These are phyloP conservation scores for Hirtodrosophila alboralis DNA, from an alignment of 2,888 invertebrate genomes.

Conservation along the genomic window DNA sequence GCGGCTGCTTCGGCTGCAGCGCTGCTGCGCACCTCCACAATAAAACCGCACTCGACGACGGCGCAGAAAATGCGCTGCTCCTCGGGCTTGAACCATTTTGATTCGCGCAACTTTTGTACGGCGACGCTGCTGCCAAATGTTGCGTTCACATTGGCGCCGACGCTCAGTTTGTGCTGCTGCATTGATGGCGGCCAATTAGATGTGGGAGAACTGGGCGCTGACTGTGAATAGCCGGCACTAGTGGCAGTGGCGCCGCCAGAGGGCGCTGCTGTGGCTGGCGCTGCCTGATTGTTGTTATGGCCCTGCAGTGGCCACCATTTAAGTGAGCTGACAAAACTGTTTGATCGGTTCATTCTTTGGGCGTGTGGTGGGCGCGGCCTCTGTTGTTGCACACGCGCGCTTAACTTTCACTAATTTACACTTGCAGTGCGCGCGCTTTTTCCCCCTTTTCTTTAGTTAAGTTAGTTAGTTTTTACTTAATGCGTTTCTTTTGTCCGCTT, in stretches of 20 bases:
- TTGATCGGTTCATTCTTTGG: slow-evolving; percentile 82
- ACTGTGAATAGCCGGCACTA: slow-evolving; percentile 62
- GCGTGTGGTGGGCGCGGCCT: slow-evolving; percentile 31
- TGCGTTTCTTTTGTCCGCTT: slow-evolving; percentile 30
- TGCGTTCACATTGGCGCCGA: slow-evolving; percentile 49
- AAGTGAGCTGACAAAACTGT: slow-evolving; percentile 83
- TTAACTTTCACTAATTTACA: slow-evolving; percentile 59
- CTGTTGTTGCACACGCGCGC: slow-evolving; percentile 51
- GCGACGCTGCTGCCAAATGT: slow-evolving; percentile 85
- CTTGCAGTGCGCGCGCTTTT: slow-evolving; percentile 44
- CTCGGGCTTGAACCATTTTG: slow-evolving; percentile 90
- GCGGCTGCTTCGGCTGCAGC: slow-evolving; percentile 79
- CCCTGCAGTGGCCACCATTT: slow-evolving; percentile 84
- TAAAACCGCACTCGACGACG: slow-evolving; percentile 89
- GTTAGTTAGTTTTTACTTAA: slow-evolving; percentile 14
- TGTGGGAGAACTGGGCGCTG: slow-evolving; percentile 70
- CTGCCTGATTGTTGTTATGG: slow-evolving; percentile 70
- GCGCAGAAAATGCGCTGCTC: slow-evolving; percentile 89
- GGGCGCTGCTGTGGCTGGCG: slow-evolving; percentile 25
- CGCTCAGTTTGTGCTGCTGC: slow-evolving; percentile 47
- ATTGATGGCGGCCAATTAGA: slow-evolving; percentile 66
- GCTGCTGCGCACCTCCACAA: slow-evolving; percentile 86
- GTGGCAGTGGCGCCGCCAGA: slow-evolving; percentile 31
- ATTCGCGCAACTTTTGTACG: slow-evolving; percentile 89
- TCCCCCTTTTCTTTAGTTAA: slow-evolving; percentile 5